Evolutionary conservation across 2,113 vertebrate genomes (phyloP).

Genomic region (Neolamprologus fasciatus): DNA sequence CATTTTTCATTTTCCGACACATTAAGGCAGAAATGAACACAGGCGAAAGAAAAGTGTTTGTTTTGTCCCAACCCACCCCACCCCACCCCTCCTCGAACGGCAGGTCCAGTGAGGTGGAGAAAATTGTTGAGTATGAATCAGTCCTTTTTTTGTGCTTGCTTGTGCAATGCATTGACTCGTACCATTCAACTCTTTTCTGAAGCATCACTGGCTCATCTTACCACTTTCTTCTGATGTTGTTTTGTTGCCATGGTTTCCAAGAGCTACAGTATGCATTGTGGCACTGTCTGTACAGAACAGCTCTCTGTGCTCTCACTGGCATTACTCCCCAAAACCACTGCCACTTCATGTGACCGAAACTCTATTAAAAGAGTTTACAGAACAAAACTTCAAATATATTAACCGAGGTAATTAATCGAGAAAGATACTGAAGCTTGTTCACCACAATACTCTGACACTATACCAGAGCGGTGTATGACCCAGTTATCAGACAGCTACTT

Average conservation of each 20-base stretch:
- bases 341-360: neutral
- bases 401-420: neutral
- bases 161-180: conserved; percentile 19
- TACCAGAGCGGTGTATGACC: neutral
- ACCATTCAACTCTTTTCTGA: conserved; percentile 54
- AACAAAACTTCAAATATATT: neutral
- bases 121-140: neutral
- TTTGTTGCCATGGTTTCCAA: conserved; percentile 76
- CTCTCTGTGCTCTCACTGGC: conserved; percentile 29
- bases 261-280: conserved; percentile 63
- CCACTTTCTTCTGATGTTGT: conserved; percentile 69
- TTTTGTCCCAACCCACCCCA: neutral
- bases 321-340: neutral
- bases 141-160: neutral
- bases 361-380: neutral
- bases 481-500: neutral
- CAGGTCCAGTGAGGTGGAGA: neutral
- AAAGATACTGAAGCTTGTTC: neutral
- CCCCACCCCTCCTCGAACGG: neutral
- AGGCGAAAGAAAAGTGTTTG: neutral
- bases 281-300: conserved; percentile 43
- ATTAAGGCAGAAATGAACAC: neutral
- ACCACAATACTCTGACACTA: neutral
- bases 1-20: neutral
- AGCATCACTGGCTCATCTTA: conserved; percentile 62